Conservation (phyloP, 2,888 invertebrate genomes). For the Platycnemis pennipes region DNA sequence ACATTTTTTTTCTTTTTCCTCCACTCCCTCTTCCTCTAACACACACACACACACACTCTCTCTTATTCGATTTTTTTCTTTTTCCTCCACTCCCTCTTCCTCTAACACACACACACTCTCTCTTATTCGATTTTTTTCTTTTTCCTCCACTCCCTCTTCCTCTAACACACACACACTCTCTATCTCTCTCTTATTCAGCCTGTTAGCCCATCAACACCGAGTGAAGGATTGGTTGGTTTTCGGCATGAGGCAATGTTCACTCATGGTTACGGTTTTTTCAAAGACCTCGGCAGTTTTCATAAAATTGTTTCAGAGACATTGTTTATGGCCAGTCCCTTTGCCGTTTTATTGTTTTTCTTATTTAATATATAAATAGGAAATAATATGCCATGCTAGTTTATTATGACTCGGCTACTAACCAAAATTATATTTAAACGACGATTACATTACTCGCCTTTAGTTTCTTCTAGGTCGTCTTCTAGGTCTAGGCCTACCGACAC, state of each 20-base stretch:
- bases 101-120: neutral
- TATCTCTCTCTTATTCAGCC: neutral
- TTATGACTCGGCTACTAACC: too few relatives aligned
- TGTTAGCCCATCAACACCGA: neutral
- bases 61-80: neutral
- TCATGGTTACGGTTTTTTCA: neutral
- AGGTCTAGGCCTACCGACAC: too few relatives aligned
- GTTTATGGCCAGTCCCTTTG: too few relatives aligned
- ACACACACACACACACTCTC: neutral
- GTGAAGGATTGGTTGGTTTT: conserved; percentile 41
- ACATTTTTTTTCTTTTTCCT: too few relatives aligned
- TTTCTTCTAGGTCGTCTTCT: too few relatives aligned
- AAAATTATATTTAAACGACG: too few relatives aligned
- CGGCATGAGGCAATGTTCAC: conserved; percentile 40
- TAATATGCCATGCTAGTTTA: too few relatives aligned
- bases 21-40: neutral
- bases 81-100: neutral
- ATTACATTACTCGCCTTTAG: too few relatives aligned
- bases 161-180: neutral
- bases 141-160: neutral
- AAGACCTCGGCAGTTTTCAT: neutral
- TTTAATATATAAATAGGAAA: too few relatives aligned
- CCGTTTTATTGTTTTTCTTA: too few relatives aligned
- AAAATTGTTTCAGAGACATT: neutral
- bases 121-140: neutral